Base-by-base conservation (phyloP, 2,113 vertebrate species). In the Passer montanus region DNA sequence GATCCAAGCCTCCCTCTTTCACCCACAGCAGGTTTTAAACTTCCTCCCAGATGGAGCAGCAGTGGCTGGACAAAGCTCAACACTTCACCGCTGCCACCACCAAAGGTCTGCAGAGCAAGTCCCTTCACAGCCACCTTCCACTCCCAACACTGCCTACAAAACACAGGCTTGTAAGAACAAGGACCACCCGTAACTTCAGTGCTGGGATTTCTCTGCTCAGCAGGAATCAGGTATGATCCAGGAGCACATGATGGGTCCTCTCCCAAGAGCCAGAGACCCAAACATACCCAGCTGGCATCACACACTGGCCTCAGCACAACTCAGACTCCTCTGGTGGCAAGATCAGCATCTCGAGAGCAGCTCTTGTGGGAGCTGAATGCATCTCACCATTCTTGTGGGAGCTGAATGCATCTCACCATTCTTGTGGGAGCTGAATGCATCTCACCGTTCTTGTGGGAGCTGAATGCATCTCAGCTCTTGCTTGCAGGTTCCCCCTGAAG, bases 211-310 rank as follows among this genome's bases (percentile, higher is more conserved):
- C 55, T 35, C 53, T 72, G 35, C 41, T 76, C 44, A 33, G 46
- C 63, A 74, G 44, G 22, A 66, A 58, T 6, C n/a, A 58, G 37
- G 13, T 21, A 4, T 0, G 2, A 28, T 4, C 62, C 24, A 13
- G 26, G 8, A 73, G n/a, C 44, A 85, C 26, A 16, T 0, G 0
- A 15, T 0, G 2, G 18, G 30, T 55, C 22, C 28, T 64, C 26
- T 58, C 49, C 37, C 55, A 56, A 8, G 2, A 81, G 59, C n/a
- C 62, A 52, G 15, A 56, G 41, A 73, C 37, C 24, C 43, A 50
- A 41, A 15, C 16, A 31, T 1, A 33, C 2, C 23, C 21, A 6
- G 33, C 1, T 41, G 66, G 39, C 7, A 9, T 4, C 26, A 30
- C 62, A 39, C 5, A 5, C 2, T 6, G 0, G 46, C 59, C 41